Conservation (phyloP, 1,140 invertebrate species). For the Orchestia grillus region DNA sequence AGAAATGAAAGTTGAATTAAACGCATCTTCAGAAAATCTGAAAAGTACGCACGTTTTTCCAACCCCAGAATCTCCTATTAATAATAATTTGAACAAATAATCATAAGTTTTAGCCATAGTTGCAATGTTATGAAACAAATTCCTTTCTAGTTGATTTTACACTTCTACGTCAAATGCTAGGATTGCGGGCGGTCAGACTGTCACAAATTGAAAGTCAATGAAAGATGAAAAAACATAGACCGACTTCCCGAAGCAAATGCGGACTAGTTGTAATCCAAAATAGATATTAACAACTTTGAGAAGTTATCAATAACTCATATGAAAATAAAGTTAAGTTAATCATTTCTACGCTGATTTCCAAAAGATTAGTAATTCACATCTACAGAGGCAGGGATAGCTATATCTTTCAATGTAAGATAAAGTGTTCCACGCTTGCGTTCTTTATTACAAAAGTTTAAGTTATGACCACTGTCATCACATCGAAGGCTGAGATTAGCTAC, state of each 20-base stretch:
- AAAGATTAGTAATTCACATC: too few relatives aligned
- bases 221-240: neutral
- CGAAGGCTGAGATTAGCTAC: too few relatives aligned
- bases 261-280: neutral
- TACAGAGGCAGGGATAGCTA: too few relatives aligned
- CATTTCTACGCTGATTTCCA: too few relatives aligned
- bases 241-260: neutral
- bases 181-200: neutral
- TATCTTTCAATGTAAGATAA: too few relatives aligned
- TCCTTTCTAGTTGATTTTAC: neutral
- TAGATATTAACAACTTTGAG: neutral
- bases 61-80: conserved; percentile 98
- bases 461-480: too few relatives aligned
- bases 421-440: too few relatives aligned
- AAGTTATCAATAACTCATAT: too few relatives aligned
- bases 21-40: conserved; percentile 97
- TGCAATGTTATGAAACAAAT: neutral
- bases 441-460: too few relatives aligned
- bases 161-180: neutral
- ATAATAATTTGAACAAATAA: conserved; percentile 95
- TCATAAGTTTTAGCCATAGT: conserved; percentile 88
- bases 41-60: conserved; percentile 99
- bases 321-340: too few relatives aligned
- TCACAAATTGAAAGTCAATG: neutral
- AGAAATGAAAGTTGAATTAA: conserved; percentile 98